Base-by-base conservation (phyloP, 2,797 vertebrate genomes). In the Mus spretus region DNA sequence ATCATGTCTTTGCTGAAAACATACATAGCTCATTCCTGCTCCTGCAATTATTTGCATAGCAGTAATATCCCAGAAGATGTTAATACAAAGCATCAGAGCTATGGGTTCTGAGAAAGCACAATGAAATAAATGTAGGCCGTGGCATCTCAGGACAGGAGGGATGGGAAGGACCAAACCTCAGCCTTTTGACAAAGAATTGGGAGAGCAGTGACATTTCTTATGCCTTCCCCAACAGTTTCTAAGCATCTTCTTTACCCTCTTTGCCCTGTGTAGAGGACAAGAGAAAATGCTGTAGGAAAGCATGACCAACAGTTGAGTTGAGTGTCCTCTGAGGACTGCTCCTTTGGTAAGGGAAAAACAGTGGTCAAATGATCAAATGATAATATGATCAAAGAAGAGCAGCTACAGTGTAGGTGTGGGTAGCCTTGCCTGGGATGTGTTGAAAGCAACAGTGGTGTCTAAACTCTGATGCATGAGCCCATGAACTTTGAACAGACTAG, bases 221-320 rank as follows among this genome's bases (percentile, higher is more conserved):
- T 20, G 3, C 70, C 57, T 87, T 91, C 75, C 59, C 40, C 47
- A n/a, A 17, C 3, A 55, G 4, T 9, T 90, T 80, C n/a, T 78
- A 31, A 96, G 2, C 34, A 55, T 74, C 55, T 80, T n/a, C 87
- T 83, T 67, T 80, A 81, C 93, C 85, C 15, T 84, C 22, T 78
- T 72, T 10, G 7, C 67, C 67, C 92, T 95, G 61, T 78, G 81
- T 14, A 59, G 44, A 84, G 34, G 37, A 94, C 0, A n/a, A 96
- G 86, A 96, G 86, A 94, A 55, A 63, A 19, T 83, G 75, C 53
- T 85, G 85, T 89, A 79, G 22, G 67, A 89, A 55, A 53, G 3
- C 12, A 7, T 9, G 14, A 50, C 57, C 37, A 82, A 0, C 37
- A 37, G 14, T 10, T 65, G 77, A 50, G 47, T 47, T 89, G n/a